Conservation (phyloP, 2,888 invertebrate genomes). For the Synergus laeviventris region DNA sequence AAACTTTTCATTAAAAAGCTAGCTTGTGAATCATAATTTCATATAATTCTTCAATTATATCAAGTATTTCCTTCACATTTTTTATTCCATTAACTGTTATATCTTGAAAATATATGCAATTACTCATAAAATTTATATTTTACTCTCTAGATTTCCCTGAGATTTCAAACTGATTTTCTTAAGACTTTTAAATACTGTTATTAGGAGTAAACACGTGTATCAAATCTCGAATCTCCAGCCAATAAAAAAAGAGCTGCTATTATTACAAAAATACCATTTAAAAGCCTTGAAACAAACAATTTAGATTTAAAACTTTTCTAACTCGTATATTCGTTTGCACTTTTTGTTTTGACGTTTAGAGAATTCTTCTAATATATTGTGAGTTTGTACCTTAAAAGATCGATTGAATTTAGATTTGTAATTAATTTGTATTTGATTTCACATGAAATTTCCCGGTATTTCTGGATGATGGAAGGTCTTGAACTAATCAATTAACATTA, state of each 20-base stretch:
- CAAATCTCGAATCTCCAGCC: not conserved
- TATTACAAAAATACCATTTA: not conserved
- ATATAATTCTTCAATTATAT: not conserved
- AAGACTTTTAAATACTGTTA: not conserved
- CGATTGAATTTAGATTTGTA: too few species aligned
- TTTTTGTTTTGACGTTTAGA: not conserved
- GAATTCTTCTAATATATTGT: too few species aligned
- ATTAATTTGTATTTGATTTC: too few species aligned
- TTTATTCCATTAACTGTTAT: not conserved
- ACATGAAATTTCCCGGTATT: not conserved
- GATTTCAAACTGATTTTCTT: not conserved
- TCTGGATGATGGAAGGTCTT: not conserved
- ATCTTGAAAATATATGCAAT: not conserved
- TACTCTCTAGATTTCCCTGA: not conserved
- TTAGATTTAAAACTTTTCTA: not conserved
- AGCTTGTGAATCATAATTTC: not conserved
- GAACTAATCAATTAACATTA: not conserved
- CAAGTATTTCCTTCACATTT: not conserved
- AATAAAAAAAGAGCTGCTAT: not conserved
- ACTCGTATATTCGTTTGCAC: not conserved
- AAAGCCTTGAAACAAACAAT: constrained; percentile 3
- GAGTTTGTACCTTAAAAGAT: too few species aligned
- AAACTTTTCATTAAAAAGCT: not conserved
- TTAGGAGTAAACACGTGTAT: constrained; percentile 2
- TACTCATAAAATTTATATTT: not conserved